Base-by-base conservation (phyloP, 2,113 vertebrate species). In the Saguinus midas region DNA sequence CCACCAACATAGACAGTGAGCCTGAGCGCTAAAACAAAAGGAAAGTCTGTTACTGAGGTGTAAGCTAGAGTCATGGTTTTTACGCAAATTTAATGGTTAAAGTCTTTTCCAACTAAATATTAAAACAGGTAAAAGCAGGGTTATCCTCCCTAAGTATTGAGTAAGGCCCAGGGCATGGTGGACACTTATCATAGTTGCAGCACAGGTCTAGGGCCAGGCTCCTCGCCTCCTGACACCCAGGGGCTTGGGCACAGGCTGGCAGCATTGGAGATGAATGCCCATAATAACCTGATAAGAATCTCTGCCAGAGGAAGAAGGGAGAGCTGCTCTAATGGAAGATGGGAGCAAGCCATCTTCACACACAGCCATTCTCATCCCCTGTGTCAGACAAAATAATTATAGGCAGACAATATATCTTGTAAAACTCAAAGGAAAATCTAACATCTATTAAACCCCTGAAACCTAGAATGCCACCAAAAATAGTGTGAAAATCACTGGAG, bases 81-180 rank as follows among this genome's bases (percentile, higher is more conserved):
- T 45, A 52, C 64, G 57, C 1, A 66, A 78, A 95, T 43, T 35
- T 91, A 79, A 43, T 32, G 12, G 11, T 6, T 43, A 58, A 88
- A 90, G 25, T 64, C 32, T 61, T 91, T 52, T 91, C 14, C 25
- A 95, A 66, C 3, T 87, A 91, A 95, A 80, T 66, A 80, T 61
- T 72, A 78, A 45, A 95, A 48, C 10, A 66, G 9, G 14, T 66
- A 9, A 52, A 80, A 91, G 43, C 23, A 78, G 35, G 21, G 10
- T 93, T 83, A 14, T 37, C 27, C 35, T 95, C 68, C 37, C 3
- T 37, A 32, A 95, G 12, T 29, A 70, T 0, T 21, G 25, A 68
- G 25, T n/a, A 78, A 90, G 20, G 1, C 11, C 16, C 57, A 23
- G 55, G 6, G 1, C 2, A 45, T 25, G 50, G 8, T 1, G 12